Evolutionary conservation across 2,888 invertebrate species (phyloP).

Genomic region (Drosophila macrospina): DNA sequence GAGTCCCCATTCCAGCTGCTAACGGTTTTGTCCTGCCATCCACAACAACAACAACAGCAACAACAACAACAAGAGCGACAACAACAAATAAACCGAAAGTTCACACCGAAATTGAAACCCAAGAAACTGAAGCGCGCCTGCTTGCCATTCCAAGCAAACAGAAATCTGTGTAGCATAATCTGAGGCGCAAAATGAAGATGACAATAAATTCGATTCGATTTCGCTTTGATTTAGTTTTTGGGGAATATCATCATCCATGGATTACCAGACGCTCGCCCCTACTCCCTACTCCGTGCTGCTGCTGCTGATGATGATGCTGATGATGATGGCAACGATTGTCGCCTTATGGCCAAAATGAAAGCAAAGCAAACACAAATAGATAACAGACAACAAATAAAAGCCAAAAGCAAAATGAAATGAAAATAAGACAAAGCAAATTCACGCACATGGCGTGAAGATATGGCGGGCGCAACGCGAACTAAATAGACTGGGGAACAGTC

Average conservation of each 20-base stretch:
- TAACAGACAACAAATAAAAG: conserved; percentile 78
- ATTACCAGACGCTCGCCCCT: conserved; percentile 59
- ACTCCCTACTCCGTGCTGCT: neutral
- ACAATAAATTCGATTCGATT: conserved; percentile 82
- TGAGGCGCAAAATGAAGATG: conserved; percentile 80
- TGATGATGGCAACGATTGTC: conserved; percentile 71
- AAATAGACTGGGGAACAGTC: no score
- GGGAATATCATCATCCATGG: conserved; percentile 76
- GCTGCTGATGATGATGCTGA: conserved; percentile 24
- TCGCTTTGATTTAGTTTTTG: conserved; percentile 79
- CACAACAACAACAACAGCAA: conserved; percentile 26
- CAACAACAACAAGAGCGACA: neutral
- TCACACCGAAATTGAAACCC: conserved; percentile 81
- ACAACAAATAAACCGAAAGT: conserved; percentile 65
- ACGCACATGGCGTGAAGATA: conserved; percentile 40
- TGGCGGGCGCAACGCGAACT: neutral
- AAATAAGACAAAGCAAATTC: conserved; percentile 80
- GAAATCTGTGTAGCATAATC: conserved; percentile 69
- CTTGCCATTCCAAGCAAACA: conserved; percentile 1
- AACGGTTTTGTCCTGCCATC: conserved; percentile 26
- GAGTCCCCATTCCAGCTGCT: conserved; percentile 9
- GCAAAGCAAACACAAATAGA: conserved; percentile 77
- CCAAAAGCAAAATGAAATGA: conserved; percentile 71
- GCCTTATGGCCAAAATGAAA: conserved; percentile 69
- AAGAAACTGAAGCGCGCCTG: conserved; percentile 48